These are phyloP conservation scores for Pomacea maculata DNA, from an alignment of 1,140 invertebrate species.

Conservation along the genomic window DNA sequence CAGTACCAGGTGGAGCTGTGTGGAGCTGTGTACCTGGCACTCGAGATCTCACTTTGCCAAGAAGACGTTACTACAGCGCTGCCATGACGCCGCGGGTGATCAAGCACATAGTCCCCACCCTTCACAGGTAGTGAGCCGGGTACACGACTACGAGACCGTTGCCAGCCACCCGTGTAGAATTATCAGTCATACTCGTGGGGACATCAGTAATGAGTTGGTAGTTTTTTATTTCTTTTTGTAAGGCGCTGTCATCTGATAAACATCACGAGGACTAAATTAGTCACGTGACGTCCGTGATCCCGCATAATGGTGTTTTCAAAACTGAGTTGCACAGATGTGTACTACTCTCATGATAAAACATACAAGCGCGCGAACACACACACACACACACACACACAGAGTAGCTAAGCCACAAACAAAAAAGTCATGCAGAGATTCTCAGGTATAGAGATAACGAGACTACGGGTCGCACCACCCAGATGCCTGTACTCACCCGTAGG, in stretches of 20 bases:
- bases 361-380: neutral
- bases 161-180: neutral
- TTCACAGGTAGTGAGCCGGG: too few species aligned
- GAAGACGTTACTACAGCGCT: too few species aligned
- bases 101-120: too few species aligned
- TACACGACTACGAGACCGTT: neutral
- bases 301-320: neutral
- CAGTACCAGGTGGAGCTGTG: neutral
- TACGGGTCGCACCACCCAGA: too few species aligned
- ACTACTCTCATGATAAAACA: neutral
- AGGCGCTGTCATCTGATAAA: too few species aligned
- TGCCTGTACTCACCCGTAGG: too few species aligned
- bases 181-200: neutral
- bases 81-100: too few species aligned
- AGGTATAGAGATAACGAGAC: too few species aligned
- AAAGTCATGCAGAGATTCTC: too few species aligned
- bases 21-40: neutral
- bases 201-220: neutral
- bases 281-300: too few species aligned
- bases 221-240: too few species aligned
- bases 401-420: neutral
- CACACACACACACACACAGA: conserved; percentile 12
- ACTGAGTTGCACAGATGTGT: neutral
- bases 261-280: too few species aligned
- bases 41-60: neutral